Evolutionary conservation across 2,888 invertebrate genomes (phyloP), one percentile per base, ranked within the genome.

Genomic region (Sinotaia quadrata): DNA sequence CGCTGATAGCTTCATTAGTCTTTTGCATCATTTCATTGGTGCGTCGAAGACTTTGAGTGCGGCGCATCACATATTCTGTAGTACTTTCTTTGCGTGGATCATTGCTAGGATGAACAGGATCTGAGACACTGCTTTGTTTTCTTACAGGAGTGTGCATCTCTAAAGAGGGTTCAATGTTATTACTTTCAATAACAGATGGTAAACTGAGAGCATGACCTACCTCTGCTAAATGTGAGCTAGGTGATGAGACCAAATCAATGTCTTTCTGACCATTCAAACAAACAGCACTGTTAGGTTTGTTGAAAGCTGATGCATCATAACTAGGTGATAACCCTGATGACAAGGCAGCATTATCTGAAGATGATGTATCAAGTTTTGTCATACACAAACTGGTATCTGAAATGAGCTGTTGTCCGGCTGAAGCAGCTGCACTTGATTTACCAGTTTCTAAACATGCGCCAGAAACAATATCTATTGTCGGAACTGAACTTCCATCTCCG

Each of bases 1-100:
- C 82, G 71, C 81, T 82, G 44, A 84, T 76, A 31, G 78, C 77
- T 68, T 83, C 83, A 68, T 80, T 82, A 41, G 76, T 76, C 49
- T 72, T 75, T 47, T 65, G 65, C 65, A 65, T 65, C 56, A 65
- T 56, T 44, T 65, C 65, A 10, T 65, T 65, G 29, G 54, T 65
- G 52, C 51, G 34, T 31, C 65, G 56, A 54, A 78, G 54, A 63
- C 78, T 78, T 21, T 75, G 77, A 8, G 74, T 69, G 49, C 78
- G 59, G 49, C 71, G 62, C 21, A 78, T 61, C 36, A 69, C 33
- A 63, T 71, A 74, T n/a, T 76, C 77, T 31, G 68, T 61, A 15
- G 71, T 52, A 36, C 67, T 65, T 7, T 69, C 68, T n/a, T 65
- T 65, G 4, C 54, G 15, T 36, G 65, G 65, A 24, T 67, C 67